Conservation (phyloP, 2,888 invertebrate genomes). For the Erannis defoliaria region DNA sequence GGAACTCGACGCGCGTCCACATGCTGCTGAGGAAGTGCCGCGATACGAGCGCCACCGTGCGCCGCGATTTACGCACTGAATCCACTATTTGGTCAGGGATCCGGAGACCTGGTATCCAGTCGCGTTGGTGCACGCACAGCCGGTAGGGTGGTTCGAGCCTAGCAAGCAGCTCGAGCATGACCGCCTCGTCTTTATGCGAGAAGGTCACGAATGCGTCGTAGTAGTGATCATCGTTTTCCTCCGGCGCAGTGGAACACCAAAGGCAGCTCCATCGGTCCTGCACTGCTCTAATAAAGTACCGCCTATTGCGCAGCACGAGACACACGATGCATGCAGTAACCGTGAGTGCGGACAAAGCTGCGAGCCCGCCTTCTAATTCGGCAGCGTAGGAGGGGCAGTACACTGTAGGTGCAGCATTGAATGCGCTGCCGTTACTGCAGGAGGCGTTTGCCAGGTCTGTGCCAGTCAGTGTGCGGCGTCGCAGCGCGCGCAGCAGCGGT, state of each 20-base stretch:
- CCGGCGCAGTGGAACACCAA: too few species aligned
- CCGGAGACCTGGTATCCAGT: background rate
- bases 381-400: constrained; percentile 15
- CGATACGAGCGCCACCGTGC: too few species aligned
- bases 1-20: too few species aligned
- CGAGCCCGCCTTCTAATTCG: constrained; percentile 23
- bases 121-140: background rate
- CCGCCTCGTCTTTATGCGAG: too few species aligned
- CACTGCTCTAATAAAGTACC: constrained; percentile 41
- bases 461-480: constrained; percentile 1
- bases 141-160: constrained; percentile 19
- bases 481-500: constrained; percentile 13
- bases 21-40: too few species aligned
- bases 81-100: too few species aligned
- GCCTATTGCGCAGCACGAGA: constrained; percentile 39
- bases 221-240: too few species aligned
- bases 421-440: background rate
- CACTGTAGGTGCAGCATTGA: constrained; percentile 6
- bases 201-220: too few species aligned
- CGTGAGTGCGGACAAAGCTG: constrained; percentile 4
- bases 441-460: constrained; percentile 14
- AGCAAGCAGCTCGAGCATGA: constrained; percentile 25
- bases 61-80: background rate
- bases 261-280: constrained; percentile 39
- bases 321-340: constrained; percentile 18